These are phyloP conservation scores for Galerucella pusilla DNA, from an alignment of 2,888 invertebrate genomes.

Conservation along the genomic window DNA sequence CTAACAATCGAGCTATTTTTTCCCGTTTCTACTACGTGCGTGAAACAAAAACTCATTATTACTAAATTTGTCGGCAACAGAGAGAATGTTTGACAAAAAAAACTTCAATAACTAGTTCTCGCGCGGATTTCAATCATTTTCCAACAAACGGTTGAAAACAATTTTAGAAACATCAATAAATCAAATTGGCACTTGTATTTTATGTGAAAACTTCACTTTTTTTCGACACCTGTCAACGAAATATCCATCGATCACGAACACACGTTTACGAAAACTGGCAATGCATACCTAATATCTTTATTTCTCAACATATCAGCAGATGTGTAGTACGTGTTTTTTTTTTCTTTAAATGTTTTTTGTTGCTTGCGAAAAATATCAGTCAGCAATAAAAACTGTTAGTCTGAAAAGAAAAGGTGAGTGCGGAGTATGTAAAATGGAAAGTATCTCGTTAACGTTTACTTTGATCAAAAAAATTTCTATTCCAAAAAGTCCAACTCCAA, in stretches of 20 bases:
- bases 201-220: slow-evolving; percentile 56
- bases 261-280: slow-evolving; percentile 47
- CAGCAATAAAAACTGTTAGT: background rate
- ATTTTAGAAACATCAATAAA: slow-evolving; percentile 49
- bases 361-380: background rate
- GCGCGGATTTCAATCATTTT: slow-evolving; percentile 10
- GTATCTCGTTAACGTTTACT: no score
- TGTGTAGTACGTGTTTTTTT: background rate
- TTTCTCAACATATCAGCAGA: slow-evolving; percentile 17
- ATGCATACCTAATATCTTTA: slow-evolving; percentile 54
- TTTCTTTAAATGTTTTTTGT: background rate
- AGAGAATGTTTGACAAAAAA: background rate
- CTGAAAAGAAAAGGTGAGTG: background rate
- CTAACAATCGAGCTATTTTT: background rate
- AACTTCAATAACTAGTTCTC: slow-evolving; percentile 3
- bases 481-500: no score
- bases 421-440: no score
- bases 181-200: slow-evolving; percentile 54
- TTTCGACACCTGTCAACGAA: slow-evolving; percentile 56
- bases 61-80: background rate
- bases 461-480: no score
- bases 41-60: slow-evolving; percentile 5
- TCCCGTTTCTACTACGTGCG: background rate
- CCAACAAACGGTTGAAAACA: slow-evolving; percentile 47
- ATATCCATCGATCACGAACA: slow-evolving; percentile 54